These are phyloP conservation scores for Callyntrura sp. DNA, from an alignment of 2,888 invertebrate species.

Conservation along the genomic window DNA sequence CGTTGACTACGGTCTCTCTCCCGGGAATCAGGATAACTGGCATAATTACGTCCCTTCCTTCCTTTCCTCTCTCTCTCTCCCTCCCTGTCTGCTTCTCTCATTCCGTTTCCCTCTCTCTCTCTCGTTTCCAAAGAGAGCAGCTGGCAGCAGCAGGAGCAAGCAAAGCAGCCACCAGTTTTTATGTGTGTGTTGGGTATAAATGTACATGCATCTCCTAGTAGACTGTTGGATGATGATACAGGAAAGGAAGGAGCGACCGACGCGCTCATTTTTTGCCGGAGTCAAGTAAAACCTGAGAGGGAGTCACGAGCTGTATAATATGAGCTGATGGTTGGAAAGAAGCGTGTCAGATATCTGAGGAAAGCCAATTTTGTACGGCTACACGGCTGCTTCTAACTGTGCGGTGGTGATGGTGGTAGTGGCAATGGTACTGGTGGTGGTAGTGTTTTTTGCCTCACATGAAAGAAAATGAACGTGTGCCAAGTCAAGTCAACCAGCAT, in stretches of 20 bases:
- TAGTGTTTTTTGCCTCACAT: slow-evolving; percentile 55
- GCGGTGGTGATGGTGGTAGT: slow-evolving; percentile 36
- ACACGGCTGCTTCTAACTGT: slow-evolving; percentile 19
- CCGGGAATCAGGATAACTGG: slow-evolving; percentile 77
- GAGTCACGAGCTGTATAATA: slow-evolving; percentile 76
- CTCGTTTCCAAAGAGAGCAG: slow-evolving; percentile 66
- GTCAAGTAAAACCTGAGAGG: slow-evolving; percentile 57
- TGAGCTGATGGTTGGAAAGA: slow-evolving; percentile 63
- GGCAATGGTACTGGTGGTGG: slow-evolving; percentile 10
- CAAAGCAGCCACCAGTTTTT: slow-evolving; percentile 52
- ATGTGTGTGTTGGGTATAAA: background rate
- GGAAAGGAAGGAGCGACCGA: slow-evolving; percentile 40
- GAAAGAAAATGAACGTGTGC: slow-evolving; percentile 73
- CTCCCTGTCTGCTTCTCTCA: slow-evolving; percentile 41
- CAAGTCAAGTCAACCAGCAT: slow-evolving; percentile 68
- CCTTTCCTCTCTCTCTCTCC: slow-evolving; percentile 62
- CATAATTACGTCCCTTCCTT: slow-evolving; percentile 78
- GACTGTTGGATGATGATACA: slow-evolving; percentile 29
- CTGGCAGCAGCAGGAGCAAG: slow-evolving; percentile 68
- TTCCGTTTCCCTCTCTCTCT: slow-evolving; percentile 33
- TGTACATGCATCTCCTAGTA: slow-evolving; percentile 22
- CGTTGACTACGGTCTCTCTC: slow-evolving; percentile 78
- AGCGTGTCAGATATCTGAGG: slow-evolving; percentile 75
- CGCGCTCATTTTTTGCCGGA: slow-evolving; percentile 63
- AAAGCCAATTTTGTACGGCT: slow-evolving; percentile 68